Conservation (phyloP, 2,888 invertebrate species). For the Lampropteryx suffumata region DNA sequence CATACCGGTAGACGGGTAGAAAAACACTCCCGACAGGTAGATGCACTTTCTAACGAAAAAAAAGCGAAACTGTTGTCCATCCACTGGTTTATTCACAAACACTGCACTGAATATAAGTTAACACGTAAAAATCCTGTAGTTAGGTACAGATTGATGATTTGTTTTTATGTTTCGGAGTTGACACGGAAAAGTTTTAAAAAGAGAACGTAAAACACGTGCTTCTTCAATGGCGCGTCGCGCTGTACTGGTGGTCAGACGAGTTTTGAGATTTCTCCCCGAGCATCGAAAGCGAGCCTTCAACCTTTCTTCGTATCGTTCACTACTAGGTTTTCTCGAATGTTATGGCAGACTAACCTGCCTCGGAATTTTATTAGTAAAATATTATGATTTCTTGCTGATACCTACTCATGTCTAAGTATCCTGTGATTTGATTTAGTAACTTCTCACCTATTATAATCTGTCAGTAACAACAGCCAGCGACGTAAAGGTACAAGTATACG, state of each 20-base stretch:
- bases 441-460: too few relatives aligned
- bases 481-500: too few relatives aligned
- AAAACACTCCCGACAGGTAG: constrained; percentile 60
- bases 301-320: constrained; percentile 68
- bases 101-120: constrained; percentile 32
- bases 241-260: constrained; percentile 54
- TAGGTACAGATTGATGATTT: constrained; percentile 9
- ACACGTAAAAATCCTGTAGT: constrained; percentile 6
- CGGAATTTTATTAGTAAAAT: too few relatives aligned
- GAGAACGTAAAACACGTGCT: constrained; percentile 40
- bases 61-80: constrained; percentile 41
- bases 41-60: constrained; percentile 58
- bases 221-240: constrained; percentile 52
- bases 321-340: constrained; percentile 53
- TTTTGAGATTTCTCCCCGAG: constrained; percentile 79
- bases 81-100: constrained; percentile 34
- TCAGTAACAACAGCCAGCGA: too few relatives aligned
- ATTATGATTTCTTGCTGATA: too few relatives aligned
- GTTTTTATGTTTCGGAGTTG: constrained; percentile 34
- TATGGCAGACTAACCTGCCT: too few relatives aligned
- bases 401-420: too few relatives aligned
- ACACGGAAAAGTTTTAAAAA: constrained; percentile 32
- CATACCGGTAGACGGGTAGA: constrained; percentile 61
- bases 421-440: too few relatives aligned
- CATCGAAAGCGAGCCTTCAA: constrained; percentile 77